Base-by-base conservation (phyloP, 2,113 vertebrate species). In the Galemys pyrenaicus region DNA sequence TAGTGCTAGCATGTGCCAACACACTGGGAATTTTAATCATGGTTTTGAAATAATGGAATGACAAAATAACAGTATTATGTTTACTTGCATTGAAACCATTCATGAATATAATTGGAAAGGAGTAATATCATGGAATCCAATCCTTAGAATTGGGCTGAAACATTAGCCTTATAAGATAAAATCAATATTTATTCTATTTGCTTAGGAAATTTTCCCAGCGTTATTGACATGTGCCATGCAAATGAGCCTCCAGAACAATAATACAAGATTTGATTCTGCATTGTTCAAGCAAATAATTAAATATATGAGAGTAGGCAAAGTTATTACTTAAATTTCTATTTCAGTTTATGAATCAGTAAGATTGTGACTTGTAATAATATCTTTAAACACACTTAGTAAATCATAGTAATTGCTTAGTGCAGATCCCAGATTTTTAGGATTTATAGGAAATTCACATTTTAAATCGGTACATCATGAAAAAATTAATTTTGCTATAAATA, bases 1-100 rank as follows among this genome's bases (percentile, higher is more conserved):
- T 58, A 62, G 13, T 87, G 35, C 35, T 83, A 87, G 35, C 68
- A 91, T 80, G 84, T n/a, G 70, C 70, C 22, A 85, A 89, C 20
- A 89, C 24, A 71, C 0, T 89, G 75, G 83, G 32, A 79, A 87
- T 95, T 95, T 80, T 93, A 89, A 91, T 80, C 80, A 96, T 16
- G 15, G 22, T 77, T 96, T 93, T 84, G 46, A 87, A 95, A 81
- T 87, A 87, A 88, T 71, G 39, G 22, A 91, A 87, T 56, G 32
- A 75, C 6, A 77, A 67, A 91, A 44, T 60, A 75, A 87, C 37
- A 86, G 37, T 73, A 51, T 94, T 89, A 49, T 56, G 39, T 70
- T 95, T 87, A 80, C 51, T 91, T 87, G 22, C 6, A 77, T 92
- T 82, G 79, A 95, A 77, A 87, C 0, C 1, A 65, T 92, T 87